Percentiles rank a stretch among this genome's conserved stretches.
Evolutionary conservation across 2,888 invertebrate genomes (phyloP).

Genomic region (Pandemis heparana): DNA sequence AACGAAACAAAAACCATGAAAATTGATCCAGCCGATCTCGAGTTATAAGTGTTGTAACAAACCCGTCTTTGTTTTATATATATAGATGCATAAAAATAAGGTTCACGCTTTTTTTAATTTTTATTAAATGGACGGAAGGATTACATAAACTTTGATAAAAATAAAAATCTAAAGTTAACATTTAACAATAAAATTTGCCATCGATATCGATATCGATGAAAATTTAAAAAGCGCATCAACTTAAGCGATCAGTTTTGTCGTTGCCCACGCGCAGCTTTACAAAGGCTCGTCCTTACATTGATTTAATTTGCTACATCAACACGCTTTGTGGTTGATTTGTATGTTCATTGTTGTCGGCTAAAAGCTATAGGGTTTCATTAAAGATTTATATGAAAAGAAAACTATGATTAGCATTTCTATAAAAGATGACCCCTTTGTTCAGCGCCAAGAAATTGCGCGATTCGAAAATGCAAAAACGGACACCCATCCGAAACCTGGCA

Average conservation of each 20-base stretch:
- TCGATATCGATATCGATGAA: slow-evolving; percentile 19
- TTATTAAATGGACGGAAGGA: too few species aligned
- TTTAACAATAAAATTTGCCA: background rate
- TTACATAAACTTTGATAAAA: too few species aligned
- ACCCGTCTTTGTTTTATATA: too few species aligned
- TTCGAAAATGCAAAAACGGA: background rate
- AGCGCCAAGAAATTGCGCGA: background rate
- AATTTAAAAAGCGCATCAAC: slow-evolving; percentile 20
- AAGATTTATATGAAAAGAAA: background rate
- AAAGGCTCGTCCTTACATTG: slow-evolving; percentile 50
- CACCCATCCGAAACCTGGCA: slow-evolving; percentile 1
- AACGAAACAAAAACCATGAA: too few species aligned
- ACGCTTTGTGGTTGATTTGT: slow-evolving; percentile 47
- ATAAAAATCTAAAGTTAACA: background rate
- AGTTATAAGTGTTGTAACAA: too few species aligned
- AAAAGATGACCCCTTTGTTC: background rate
- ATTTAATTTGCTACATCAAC: slow-evolving; percentile 51
- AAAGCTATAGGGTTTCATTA: slow-evolving; percentile 17
- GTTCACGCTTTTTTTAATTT: too few species aligned
- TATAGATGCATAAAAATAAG: too few species aligned
- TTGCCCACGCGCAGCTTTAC: slow-evolving; percentile 48
- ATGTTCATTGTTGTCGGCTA: slow-evolving; percentile 46
- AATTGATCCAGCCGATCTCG: too few species aligned
- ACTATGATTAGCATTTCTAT: background rate
- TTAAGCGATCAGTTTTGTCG: slow-evolving; percentile 41